Evolutionary conservation across 1,140 invertebrate genomes (phyloP), one percentile per base, ranked within the genome.

Genomic region (Eubasilissa regina): DNA sequence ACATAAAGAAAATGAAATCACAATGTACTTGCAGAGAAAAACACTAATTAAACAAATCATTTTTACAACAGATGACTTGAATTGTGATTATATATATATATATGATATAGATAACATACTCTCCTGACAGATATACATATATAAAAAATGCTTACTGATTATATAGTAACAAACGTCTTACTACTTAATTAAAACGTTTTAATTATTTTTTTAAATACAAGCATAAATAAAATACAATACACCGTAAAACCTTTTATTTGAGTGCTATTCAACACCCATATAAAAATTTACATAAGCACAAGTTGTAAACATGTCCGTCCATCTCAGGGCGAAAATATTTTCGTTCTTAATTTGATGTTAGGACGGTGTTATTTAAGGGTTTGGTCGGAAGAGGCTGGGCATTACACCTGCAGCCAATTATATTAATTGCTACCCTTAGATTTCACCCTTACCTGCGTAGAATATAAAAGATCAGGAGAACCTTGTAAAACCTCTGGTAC

Each of bases 321-420:
- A 58, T 58, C 55, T 58, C 11, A 58, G 21, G 55, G 17, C 13
- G 55, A 19, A 58, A 58, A 58, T 58, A 58, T 58, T 64, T 64
- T 64, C 60, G 25, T 35, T 64, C 35, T 25, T 64, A 64, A 35
- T 64, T 64, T 64, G 25, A 64, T 35, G 25, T 64, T 64, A 64
- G 4, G 10, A 12, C 45, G 66, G 64, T 68, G 44, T 48, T 53
- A 70, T 70, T 70, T 19, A 70, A 21, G 47, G 45, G 45, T 51
- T 70, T 47, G 15, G 17, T 25, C 17, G 47, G 47, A 70, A 47
- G 25, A 15, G 44, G 15, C 51, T 45, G 66, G 44, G n/a, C 13
- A 0, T 25, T 70, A 70, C 66, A 70, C 66, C 66, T 70, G 66
- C 66, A 70, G 66, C 66, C 66, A 70, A 70, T 70, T 70, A 70